Conservation (phyloP, 2,888 invertebrate genomes). For the Phalangium opilio region DNA sequence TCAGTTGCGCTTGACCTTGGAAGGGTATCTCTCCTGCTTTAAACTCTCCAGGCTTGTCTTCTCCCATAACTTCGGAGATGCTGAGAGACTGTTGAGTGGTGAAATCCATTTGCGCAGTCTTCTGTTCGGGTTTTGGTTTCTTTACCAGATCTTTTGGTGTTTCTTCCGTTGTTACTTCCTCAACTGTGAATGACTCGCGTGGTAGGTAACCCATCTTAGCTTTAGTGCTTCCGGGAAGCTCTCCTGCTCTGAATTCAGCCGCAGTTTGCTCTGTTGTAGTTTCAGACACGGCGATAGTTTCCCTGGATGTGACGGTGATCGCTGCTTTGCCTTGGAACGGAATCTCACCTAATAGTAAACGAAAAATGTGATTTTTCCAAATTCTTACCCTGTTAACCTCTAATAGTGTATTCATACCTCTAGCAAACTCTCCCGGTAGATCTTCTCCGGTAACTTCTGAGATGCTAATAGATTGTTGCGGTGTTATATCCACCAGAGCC, state of each 20-base stretch:
- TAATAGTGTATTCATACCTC: neutral
- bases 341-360: conserved; percentile 4
- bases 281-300: neutral
- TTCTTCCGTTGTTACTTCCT: conserved; percentile 12
- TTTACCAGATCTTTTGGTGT: conserved; percentile 10
- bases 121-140: conserved; percentile 6
- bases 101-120: neutral
- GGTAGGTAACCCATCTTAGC: conserved; percentile 38
- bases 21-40: conserved; percentile 2
- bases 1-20: neutral
- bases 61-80: conserved; percentile 18
- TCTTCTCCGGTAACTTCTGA: conserved; percentile 8
- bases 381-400: too few species aligned
- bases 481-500: neutral
- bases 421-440: neutral
- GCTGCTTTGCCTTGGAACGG: conserved; percentile 9
- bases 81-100: conserved; percentile 16
- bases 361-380: conserved; percentile 6
- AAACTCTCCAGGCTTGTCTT: conserved; percentile 12
- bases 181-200: conserved; percentile 32
- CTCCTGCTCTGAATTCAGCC: conserved; percentile 12
- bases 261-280: neutral
- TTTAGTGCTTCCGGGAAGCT: conserved; percentile 31
- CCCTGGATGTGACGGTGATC: conserved; percentile 5
- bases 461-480: conserved; percentile 1